Percentiles rank a stretch among this genome's conserved stretches.
Conservation (phyloP, 2,888 invertebrate genomes). For the Cheilosia soror region DNA sequence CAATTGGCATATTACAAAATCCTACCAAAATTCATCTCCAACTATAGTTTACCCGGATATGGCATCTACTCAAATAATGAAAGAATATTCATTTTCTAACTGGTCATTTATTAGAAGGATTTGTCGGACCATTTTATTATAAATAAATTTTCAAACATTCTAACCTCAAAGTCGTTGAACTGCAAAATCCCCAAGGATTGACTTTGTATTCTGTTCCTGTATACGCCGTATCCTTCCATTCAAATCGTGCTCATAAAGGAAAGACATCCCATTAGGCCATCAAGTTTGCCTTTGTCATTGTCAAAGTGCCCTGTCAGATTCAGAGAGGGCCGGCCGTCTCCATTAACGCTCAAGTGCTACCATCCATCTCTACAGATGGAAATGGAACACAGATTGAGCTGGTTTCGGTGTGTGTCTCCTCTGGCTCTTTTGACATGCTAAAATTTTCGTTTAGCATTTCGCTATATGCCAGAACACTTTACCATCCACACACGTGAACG, state of each 20-base stretch:
- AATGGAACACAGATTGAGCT: too few species aligned
- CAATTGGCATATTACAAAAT: too few species aligned
- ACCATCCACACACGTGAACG: conserved; percentile 27
- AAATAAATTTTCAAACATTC: too few species aligned
- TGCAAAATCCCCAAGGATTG: neutral
- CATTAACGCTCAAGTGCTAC: conserved; percentile 49
- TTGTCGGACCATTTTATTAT: too few species aligned
- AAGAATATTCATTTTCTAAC: too few species aligned
- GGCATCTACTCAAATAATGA: too few species aligned
- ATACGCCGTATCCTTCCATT: neutral
- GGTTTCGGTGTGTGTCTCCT: neutral
- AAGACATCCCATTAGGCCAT: conserved; percentile 11
- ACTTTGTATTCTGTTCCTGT: neutral
- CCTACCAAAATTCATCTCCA: too few species aligned
- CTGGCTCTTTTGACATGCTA: neutral
- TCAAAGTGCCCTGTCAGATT: conserved; percentile 31
- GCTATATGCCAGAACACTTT: neutral
- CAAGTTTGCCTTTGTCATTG: conserved; percentile 20
- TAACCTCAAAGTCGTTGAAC: neutral
- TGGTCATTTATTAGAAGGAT: too few species aligned
- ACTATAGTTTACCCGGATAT: too few species aligned
- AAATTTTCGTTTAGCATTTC: conserved; percentile 9
- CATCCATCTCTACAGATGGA: neutral
- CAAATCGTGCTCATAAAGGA: neutral
- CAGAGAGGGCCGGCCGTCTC: conserved; percentile 10